Evolutionary conservation across 1,140 invertebrate species (phyloP), one percentile per base, ranked within the genome.

Genomic region (Atopsyche davidsoni): DNA sequence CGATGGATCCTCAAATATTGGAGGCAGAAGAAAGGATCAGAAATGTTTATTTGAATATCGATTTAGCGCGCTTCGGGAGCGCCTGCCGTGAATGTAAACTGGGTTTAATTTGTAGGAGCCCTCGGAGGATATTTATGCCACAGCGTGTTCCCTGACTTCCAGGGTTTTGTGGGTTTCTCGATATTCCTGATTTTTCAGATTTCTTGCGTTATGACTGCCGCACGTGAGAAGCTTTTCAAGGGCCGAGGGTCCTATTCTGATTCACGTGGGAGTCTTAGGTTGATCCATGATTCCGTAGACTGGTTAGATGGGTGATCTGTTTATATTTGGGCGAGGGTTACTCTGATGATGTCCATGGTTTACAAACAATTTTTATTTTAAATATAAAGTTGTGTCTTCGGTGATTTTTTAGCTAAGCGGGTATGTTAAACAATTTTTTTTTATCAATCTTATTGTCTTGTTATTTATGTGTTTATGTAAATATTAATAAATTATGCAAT

Each of bases 11-110:
- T 18, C 19, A 4, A 22, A 40, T 38, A 23, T 17, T 7, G 4
- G n/a, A 17, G 35, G 4, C 35, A 7, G 16, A 4, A 38, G 14
- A n/a, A 25, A 11, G 17, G 39, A 11, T 9, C 38, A n/a, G 35
- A 21, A 46, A 52, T 46, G 50, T 52, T 52, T 52, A 49, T 52
- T 57, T 46, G 45, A 52, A 57, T 57, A 57, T 57, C 50, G 46
- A 52, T 52, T 39, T 47, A 39, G 55, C 49, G 44, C 49, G 39
- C 19, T 42, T n/a, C 19, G 13, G 31, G 17, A 46, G 16, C 13
- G 23, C 19, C 10, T 31, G 47, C 36, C 21, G 34, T 34, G 55
- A 47, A 49, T 48, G 36, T 43, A 57, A 57, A 52, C 49, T 34
- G 55, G 32, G 31, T 23, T 34, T 55, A 55, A 50, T 55, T 55